These are phyloP conservation scores for Nematolebias whitei DNA, from an alignment of 2,113 vertebrate species.

Conservation along the genomic window DNA sequence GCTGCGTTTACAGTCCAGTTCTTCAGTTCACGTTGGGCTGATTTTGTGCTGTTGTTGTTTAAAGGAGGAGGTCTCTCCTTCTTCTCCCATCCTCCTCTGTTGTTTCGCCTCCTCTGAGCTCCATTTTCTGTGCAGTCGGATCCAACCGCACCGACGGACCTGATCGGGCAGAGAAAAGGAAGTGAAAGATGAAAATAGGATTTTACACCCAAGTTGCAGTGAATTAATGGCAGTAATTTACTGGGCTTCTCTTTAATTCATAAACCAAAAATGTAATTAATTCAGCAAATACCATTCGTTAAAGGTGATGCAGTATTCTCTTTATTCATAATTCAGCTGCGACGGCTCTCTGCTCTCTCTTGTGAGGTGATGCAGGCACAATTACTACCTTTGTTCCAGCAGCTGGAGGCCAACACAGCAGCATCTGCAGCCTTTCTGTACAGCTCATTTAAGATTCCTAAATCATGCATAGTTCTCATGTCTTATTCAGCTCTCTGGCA, in stretches of 20 bases:
- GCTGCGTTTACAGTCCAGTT: neutral
- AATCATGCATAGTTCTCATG: conserved; percentile 34
- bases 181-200: conserved; percentile 54
- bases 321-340: conserved; percentile 20
- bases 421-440: conserved; percentile 33
- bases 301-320: conserved; percentile 39
- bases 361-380: conserved; percentile 10
- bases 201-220: conserved; percentile 59
- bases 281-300: conserved; percentile 46
- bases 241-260: conserved; percentile 63
- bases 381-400: conserved; percentile 40
- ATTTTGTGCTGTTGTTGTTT: conserved; percentile 22
- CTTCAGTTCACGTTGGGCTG: neutral
- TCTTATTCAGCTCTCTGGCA: conserved; percentile 46
- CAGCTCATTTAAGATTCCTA: conserved; percentile 44
- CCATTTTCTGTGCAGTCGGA: conserved; percentile 48
- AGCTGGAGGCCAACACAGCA: conserved; percentile 34
- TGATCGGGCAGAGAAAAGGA: conserved; percentile 35
- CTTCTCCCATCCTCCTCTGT: neutral
- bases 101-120: conserved; percentile 22
- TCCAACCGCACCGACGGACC: conserved; percentile 42
- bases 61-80: conserved; percentile 7
- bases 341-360: conserved; percentile 11
- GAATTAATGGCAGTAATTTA: conserved; percentile 65
- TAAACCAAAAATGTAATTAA: conserved; percentile 65